Evolutionary conservation across 2,113 vertebrate species (phyloP).

Genomic region (Galemys pyrenaicus): DNA sequence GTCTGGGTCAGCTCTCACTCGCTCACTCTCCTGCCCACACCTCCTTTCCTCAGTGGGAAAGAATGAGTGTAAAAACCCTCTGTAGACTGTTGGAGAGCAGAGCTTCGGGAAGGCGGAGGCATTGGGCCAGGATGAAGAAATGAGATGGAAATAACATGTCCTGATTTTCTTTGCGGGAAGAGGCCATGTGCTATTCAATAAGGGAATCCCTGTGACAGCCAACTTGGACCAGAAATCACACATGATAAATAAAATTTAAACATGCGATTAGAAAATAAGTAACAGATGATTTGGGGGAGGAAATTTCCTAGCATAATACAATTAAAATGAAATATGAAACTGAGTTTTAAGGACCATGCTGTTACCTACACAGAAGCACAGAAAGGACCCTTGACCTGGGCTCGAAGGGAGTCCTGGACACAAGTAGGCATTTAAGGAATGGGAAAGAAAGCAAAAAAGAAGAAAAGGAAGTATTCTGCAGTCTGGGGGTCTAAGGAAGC

Average conservation of each 20-base stretch:
- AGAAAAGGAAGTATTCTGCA: neutral
- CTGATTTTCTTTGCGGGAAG: neutral
- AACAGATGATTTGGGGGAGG: neutral
- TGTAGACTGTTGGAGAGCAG: neutral
- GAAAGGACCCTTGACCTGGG: neutral
- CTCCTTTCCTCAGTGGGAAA: neutral
- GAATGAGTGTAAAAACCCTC: neutral
- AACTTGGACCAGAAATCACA: neutral
- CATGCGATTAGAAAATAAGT: neutral
- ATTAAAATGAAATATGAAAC: constrained; percentile 27
- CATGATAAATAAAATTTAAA: constrained; percentile 12
- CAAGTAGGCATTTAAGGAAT: neutral
- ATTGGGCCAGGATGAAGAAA: neutral
- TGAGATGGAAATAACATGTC: neutral
- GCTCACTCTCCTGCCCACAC: neutral
- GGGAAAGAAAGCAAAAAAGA: neutral
- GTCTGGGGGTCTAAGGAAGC: no score
- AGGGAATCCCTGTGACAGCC: neutral
- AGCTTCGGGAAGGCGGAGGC: neutral
- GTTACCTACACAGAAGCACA: neutral
- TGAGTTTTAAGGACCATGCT: neutral
- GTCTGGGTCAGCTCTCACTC: neutral
- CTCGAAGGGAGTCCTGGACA: neutral
- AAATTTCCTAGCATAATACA: neutral
- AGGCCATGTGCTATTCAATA: neutral